These are phyloP conservation scores for Bombus affinis DNA, from an alignment of 1,140 invertebrate species.

Conservation along the genomic window DNA sequence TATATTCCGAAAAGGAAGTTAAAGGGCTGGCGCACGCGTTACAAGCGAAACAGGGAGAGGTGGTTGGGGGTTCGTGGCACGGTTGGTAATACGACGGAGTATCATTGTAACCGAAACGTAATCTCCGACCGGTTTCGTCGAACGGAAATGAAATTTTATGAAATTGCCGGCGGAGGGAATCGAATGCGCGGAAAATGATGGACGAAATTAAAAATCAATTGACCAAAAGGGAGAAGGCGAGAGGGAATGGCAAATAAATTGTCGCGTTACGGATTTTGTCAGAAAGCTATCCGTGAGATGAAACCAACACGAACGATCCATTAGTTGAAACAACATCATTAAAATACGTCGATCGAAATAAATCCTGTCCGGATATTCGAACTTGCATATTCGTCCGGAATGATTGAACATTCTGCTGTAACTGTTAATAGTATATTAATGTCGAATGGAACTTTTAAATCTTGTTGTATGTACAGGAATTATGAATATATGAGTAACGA, in stretches of 20 bases:
- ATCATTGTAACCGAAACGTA: constrained; percentile 12
- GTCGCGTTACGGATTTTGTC: constrained; percentile 29
- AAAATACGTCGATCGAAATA: constrained; percentile 43
- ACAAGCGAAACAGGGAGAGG: constrained; percentile 13
- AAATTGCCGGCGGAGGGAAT: background rate
- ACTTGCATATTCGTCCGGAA: constrained; percentile 4
- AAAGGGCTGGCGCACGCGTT: constrained; percentile 23
- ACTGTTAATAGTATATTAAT: constrained; percentile 22
- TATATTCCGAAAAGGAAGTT: constrained; percentile 31
- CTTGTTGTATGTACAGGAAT: background rate
- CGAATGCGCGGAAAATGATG: constrained; percentile 10
- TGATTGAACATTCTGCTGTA: constrained; percentile 20
- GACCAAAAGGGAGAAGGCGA: background rate
- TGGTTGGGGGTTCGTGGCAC: background rate
- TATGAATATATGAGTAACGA: background rate
- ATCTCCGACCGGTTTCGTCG: background rate
- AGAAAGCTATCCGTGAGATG: constrained; percentile 18
- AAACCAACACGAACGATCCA: constrained; percentile 46
- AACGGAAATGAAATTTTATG: constrained; percentile 1
- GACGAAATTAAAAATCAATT: constrained; percentile 44
- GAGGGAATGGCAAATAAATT: constrained; percentile 26
- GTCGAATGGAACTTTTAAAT: constrained; percentile 4
- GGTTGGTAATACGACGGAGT: background rate
- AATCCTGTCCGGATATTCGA: constrained; percentile 17
- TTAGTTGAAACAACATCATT: constrained; percentile 51